Percentiles rank a stretch among this genome's conserved stretches.
These are phyloP conservation scores for Cremastinae sp. DNA, from an alignment of 2,888 invertebrate genomes.

Conservation along the genomic window DNA sequence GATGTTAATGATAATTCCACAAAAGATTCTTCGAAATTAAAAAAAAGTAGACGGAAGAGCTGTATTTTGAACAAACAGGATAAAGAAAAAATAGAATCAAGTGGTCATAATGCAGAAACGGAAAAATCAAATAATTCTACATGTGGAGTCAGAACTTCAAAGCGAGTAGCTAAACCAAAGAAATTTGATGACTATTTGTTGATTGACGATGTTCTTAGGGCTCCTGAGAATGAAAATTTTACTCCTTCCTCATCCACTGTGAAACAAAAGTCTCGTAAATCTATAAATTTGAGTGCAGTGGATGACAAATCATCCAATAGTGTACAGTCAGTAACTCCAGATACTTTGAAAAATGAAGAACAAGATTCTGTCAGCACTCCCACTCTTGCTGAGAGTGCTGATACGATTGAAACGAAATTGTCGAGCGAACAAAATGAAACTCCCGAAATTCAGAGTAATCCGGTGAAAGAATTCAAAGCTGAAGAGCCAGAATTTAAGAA, in stretches of 20 bases:
- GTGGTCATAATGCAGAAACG: neutral
- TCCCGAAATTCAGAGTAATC: neutral
- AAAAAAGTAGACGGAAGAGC: conserved; percentile 19
- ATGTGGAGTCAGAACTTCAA: conserved; percentile 32
- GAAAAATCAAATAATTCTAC: conserved; percentile 9
- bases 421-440: neutral
- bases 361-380: too few relatives aligned
- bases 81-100: neutral
- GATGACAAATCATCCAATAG: neutral
- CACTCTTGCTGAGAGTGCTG: too few relatives aligned
- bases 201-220: conserved; percentile 5
- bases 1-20: neutral
- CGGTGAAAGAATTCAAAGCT: neutral
- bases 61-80: neutral
- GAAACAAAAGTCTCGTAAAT: conserved; percentile 28
- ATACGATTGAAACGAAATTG: neutral
- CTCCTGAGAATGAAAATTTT: neutral
- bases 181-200: conserved; percentile 54
- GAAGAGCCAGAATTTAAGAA: too few relatives aligned
- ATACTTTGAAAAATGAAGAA: neutral
- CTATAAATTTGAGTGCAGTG: conserved; percentile 1
- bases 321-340: neutral
- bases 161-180: conserved; percentile 51
- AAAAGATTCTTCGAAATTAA: conserved; percentile 26
- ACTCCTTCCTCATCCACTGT: neutral